These are phyloP conservation scores for Sylvia borin DNA, from an alignment of 2,797 vertebrate genomes.

Conservation along the genomic window DNA sequence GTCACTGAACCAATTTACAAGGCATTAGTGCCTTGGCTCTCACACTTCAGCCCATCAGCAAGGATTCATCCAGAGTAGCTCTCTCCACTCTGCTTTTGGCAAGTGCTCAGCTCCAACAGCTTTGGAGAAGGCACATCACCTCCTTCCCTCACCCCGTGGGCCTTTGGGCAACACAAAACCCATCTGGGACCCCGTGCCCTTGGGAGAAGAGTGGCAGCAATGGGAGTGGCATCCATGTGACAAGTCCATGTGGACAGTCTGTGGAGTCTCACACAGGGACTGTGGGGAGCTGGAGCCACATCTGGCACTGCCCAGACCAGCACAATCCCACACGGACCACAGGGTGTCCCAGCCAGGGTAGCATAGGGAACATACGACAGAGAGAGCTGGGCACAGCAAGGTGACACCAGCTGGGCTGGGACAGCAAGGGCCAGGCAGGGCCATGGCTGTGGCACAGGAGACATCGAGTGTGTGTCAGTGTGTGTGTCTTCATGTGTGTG, in stretches of 20 bases:
- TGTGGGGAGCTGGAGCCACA: not conserved
- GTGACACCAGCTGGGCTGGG: not conserved
- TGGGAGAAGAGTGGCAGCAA: not conserved
- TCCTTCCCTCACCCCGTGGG: not conserved
- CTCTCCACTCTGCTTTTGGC: constrained; percentile 29
- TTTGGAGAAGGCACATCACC: not conserved
- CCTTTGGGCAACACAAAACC: not conserved
- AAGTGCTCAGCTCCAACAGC: not conserved
- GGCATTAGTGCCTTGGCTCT: constrained; percentile 52
- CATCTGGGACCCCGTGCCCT: not conserved
- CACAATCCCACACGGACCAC: accelerated
- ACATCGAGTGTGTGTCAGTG: not conserved
- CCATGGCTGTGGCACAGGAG: not conserved
- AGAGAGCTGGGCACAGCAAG: not conserved
- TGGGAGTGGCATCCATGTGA: not conserved
- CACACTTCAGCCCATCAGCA: constrained; percentile 15
- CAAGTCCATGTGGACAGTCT: accelerated
- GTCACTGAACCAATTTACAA: constrained; percentile 61
- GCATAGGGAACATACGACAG: not conserved
- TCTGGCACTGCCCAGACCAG: not conserved
- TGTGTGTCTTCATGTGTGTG: not conserved
- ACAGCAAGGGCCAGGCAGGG: accelerated
- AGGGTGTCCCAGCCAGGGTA: not conserved
- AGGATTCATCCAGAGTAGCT: constrained; percentile 18
- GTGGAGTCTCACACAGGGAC: not conserved